A percentile compares a stretch with the other conserved stretches of the same genome.
Evolutionary conservation across 2,113 vertebrate genomes (phyloP).

Genomic region (Callopanchax toddi): DNA sequence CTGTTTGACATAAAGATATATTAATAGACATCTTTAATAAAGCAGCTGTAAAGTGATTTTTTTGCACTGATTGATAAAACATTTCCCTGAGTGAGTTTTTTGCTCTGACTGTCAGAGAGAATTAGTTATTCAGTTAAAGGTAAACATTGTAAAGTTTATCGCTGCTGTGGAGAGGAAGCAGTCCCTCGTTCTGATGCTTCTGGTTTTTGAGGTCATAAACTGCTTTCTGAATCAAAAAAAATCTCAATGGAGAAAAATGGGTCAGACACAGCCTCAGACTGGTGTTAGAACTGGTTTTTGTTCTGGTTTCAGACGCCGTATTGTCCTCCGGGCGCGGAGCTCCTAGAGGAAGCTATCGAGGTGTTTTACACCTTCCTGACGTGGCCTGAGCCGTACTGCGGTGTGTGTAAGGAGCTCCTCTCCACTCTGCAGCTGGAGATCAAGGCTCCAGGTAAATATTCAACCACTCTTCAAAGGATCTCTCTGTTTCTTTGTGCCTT

Average conservation of each 20-base stretch:
- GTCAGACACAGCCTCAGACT: too few species aligned
- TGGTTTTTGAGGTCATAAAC: too few species aligned
- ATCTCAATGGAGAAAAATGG: not conserved
- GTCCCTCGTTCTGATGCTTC: too few species aligned
- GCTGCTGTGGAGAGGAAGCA: too few species aligned
- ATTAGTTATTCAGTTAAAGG: too few species aligned
- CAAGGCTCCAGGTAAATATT: conserved; percentile 86
- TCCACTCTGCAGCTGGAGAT: conserved; percentile 88
- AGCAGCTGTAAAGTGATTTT: too few species aligned
- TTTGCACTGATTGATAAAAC: too few species aligned
- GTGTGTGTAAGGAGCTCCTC: conserved; percentile 87
- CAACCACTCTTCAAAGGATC: not conserved
- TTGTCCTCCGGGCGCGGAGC: conserved; percentile 83
- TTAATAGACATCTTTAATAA: too few species aligned
- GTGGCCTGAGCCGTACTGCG: conserved; percentile 92
- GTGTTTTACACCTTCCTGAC: conserved; percentile 90
- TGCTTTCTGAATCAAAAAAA: not conserved
- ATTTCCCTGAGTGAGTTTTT: too few species aligned
- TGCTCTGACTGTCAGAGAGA: too few species aligned
- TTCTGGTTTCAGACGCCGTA: conserved; percentile 84
- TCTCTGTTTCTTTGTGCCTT: not conserved
- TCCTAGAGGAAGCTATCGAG: conserved; percentile 84
- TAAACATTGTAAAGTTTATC: too few species aligned
- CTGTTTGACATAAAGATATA: too few species aligned
- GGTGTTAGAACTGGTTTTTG: not conserved